These are phyloP conservation scores for Chromoteleia sp. DNA, from an alignment of 2,888 invertebrate species.

Conservation along the genomic window DNA sequence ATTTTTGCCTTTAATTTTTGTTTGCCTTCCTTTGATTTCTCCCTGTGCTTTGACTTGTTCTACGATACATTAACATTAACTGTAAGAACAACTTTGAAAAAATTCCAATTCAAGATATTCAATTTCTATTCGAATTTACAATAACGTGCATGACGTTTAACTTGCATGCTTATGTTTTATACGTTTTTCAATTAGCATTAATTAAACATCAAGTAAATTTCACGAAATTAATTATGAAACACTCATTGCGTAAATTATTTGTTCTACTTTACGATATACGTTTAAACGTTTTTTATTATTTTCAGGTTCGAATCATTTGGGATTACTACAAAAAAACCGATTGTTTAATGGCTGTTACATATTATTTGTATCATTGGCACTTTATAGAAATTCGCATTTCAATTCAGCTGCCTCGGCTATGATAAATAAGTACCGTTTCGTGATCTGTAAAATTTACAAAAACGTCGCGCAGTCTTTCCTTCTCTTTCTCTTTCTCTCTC, in stretches of 20 bases:
- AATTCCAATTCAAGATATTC: no score
- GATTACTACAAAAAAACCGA: no score
- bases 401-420: no score
- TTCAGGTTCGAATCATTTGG: no score
- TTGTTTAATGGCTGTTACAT: no score
- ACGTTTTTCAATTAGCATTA: background rate
- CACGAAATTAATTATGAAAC: conserved; percentile 2
- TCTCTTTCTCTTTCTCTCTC: no score
- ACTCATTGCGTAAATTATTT: background rate
- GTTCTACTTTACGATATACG: background rate
- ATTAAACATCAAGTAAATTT: background rate
- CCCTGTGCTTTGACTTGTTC: background rate
- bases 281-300: conserved; percentile 33
- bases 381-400: no score
- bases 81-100: no score
- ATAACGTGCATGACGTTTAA: conserved; percentile 1
- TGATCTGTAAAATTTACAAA: no score
- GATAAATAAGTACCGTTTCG: no score
- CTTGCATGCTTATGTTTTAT: conserved; percentile 7
- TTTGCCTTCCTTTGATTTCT: background rate
- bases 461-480: no score
- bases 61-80: background rate
- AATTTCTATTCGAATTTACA: background rate
- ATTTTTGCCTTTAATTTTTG: background rate
- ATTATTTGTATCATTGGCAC: no score